Percentiles rank a stretch among this genome's conserved stretches.
These are phyloP conservation scores for Notocelia uddmanniana DNA, from an alignment of 2,888 invertebrate species.

Conservation along the genomic window DNA sequence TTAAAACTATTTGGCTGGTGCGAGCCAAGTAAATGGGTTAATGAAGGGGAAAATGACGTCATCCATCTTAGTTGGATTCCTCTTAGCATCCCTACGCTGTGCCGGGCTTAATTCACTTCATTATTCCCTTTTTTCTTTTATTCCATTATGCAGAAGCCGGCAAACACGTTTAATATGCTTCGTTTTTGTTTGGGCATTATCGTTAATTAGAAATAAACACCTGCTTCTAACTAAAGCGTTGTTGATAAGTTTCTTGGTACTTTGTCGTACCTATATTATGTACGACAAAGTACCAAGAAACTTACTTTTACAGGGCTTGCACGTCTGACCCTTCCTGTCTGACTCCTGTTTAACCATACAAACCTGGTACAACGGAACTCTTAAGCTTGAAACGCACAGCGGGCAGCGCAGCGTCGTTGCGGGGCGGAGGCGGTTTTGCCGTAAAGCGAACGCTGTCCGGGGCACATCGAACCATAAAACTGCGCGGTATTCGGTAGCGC, in stretches of 20 bases:
- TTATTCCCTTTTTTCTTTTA: constrained; percentile 68
- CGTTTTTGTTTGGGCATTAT: constrained; percentile 9
- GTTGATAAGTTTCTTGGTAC: not conserved
- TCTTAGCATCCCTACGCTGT: constrained; percentile 69
- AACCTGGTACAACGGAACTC: too few relatives aligned
- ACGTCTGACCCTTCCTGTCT: too few relatives aligned
- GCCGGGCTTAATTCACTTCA: constrained; percentile 74
- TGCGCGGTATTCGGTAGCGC: too few relatives aligned
- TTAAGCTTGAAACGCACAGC: too few relatives aligned
- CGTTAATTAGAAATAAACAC: constrained; percentile 1
- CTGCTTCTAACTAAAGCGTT: not conserved
- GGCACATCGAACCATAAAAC: too few relatives aligned
- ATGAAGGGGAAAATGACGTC: constrained; percentile 81
- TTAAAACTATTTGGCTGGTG: constrained; percentile 69
- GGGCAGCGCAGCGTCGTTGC: too few relatives aligned
- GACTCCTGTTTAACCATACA: too few relatives aligned
- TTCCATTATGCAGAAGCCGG: constrained; percentile 59
- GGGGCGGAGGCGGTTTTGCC: too few relatives aligned
- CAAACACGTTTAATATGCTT: constrained; percentile 42
- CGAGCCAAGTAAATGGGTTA: constrained; percentile 76
- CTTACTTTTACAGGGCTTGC: too few relatives aligned
- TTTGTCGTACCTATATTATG: too few relatives aligned
- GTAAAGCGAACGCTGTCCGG: too few relatives aligned
- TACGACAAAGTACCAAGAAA: too few relatives aligned
- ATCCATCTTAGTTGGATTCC: constrained; percentile 81